phyloP scores from a whole-genome alignment of 2,888 invertebrate species.

The Drosophila subsilvestris region DNA sequence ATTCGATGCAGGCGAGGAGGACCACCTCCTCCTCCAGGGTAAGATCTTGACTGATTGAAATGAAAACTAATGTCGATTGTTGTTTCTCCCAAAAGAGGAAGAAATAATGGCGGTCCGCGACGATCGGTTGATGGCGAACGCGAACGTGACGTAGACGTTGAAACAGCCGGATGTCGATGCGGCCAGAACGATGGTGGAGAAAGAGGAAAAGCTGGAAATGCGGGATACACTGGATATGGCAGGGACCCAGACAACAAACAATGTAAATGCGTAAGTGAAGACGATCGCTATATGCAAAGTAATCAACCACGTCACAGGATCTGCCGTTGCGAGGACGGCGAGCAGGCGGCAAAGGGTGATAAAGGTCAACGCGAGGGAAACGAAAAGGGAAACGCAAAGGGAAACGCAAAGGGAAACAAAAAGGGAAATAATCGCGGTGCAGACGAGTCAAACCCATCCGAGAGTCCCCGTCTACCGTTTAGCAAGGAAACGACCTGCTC shows the following conservation, averaged over 20 bases:
- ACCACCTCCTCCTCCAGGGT: neutral
- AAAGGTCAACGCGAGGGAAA: too few species aligned
- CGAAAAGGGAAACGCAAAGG: neutral
- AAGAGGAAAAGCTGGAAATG: too few species aligned
- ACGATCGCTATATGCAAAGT: constrained; percentile 1
- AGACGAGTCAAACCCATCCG: neutral
- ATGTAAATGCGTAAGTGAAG: constrained; percentile 6
- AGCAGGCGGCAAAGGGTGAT: neutral
- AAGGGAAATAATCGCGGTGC: too few species aligned
- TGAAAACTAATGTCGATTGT: neutral
- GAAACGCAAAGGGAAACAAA: neutral
- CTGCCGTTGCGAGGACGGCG: neutral
- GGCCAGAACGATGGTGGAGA: neutral
- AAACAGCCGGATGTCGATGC: neutral
- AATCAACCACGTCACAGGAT: neutral
- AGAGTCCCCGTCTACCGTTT: neutral
- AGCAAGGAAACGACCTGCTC: neutral
- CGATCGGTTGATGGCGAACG: too few species aligned
- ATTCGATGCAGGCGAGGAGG: neutral
- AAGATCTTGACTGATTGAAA: neutral
- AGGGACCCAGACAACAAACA: neutral
- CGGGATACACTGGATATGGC: neutral
- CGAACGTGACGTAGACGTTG: neutral
- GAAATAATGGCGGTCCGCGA: too few species aligned
- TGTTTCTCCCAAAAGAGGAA: neutral